Evolutionary conservation across 2,888 invertebrate genomes (phyloP), one percentile per base, ranked within the genome.

Genomic region (Hirtodrosophila cameraria): DNA sequence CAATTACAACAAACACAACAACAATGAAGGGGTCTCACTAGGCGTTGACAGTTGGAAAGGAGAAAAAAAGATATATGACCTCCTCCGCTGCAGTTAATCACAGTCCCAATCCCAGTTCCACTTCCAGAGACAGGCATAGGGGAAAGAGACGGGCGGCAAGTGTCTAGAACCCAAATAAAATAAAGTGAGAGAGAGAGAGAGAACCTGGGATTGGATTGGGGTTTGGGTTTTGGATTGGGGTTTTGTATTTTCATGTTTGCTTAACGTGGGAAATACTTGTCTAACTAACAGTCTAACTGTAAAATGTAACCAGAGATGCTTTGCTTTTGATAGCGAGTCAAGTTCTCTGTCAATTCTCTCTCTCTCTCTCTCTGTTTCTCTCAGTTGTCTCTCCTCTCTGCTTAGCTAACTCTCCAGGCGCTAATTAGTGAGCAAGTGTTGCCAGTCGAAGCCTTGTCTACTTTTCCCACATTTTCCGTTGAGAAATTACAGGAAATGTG

Each of bases 401-500:
- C n/a, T n/a, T n/a, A n/a, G n/a, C n/a, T n/a, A n/a, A n/a, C n/a
- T n/a, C 81, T 83, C 81, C 35, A 61, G 81, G 83, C 83, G 75
- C 83, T 82, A 82, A 82, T 76, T 82, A 70, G 67, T 25, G 55
- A 48, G 31, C 64, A 64, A 52, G 61, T 45, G 50, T 52, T 28
- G 25, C 50, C 16, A 36, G 52, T 43, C 27, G 36, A 28, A 27
- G 20, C 20, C 36, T n/a, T 57, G 39, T 53, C 41, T 57, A 55
- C 43, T 41, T 58, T 13, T 36, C 12, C 13, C 43, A n/a, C n/a
- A 36, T 53, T 57, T 57, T 50, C 36, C 57, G 60, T 50, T 78
- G 80, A 85, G 64, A 79, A 82, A 79, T 75, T 67, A 76, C 83
- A 85, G 81, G 81, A 82, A 79, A 75, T 79, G 83, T 74, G 46